Conservation (phyloP, 92 coral and sea anemone species). For the Porites cylindrica region DNA sequence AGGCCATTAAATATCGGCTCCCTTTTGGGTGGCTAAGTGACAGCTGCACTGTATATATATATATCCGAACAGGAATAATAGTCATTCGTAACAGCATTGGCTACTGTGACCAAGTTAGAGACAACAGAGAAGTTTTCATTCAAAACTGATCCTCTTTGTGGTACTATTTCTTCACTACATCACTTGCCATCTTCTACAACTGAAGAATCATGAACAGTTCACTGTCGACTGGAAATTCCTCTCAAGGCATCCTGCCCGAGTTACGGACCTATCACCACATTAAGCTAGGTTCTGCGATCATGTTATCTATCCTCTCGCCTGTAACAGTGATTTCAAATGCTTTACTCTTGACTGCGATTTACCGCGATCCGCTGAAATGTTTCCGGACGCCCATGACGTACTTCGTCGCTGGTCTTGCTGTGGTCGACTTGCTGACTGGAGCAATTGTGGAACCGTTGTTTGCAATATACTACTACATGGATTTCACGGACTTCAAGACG, state of each 20-base stretch:
- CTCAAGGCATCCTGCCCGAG: slow-evolving; percentile 20
- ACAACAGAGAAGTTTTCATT: neutral
- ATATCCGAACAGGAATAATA: neutral
- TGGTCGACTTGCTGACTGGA: slow-evolving; percentile 78
- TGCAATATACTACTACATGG: slow-evolving; percentile 67
- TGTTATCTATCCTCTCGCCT: slow-evolving; percentile 75
- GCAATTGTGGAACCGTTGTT: slow-evolving; percentile 83
- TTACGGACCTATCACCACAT: slow-evolving; percentile 59
- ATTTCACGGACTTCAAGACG: slow-evolving; percentile 42
- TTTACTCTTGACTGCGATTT: slow-evolving; percentile 72
- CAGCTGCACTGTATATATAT: slow-evolving; percentile 22
- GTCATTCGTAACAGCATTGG: neutral
- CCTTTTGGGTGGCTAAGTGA: neutral
- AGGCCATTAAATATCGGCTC: slow-evolving; percentile 10
- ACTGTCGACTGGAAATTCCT: neutral
- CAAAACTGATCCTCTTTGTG: neutral
- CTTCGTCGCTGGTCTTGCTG: slow-evolving; percentile 81
- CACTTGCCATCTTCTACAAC: neutral
- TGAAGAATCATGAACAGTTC: slow-evolving; percentile 14
- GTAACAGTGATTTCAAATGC: slow-evolving; percentile 79
- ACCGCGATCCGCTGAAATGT: slow-evolving; percentile 79
- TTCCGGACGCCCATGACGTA: slow-evolving; percentile 85
- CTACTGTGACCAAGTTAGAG: neutral
- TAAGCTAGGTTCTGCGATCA: slow-evolving; percentile 69
- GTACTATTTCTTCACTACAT: neutral